These are phyloP conservation scores for Acronicta leporina DNA, from an alignment of 2,888 invertebrate species.

Conservation along the genomic window DNA sequence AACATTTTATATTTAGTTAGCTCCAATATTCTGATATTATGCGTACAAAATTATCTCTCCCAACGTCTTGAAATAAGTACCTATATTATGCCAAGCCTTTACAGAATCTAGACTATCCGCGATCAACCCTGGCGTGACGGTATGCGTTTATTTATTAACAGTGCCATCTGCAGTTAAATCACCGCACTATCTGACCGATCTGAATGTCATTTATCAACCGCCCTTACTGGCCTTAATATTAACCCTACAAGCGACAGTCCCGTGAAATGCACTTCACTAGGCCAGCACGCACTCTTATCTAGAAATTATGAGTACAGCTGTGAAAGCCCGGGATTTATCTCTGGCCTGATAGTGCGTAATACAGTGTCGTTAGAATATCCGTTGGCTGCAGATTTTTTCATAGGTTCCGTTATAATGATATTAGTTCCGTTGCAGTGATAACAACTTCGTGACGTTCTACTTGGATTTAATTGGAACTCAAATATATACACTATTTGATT, in stretches of 20 bases:
- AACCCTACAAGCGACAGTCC: slow-evolving; percentile 47
- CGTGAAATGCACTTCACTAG: slow-evolving; percentile 50
- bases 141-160: slow-evolving; percentile 45
- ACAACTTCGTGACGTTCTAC: too few relatives aligned
- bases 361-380: slow-evolving; percentile 50
- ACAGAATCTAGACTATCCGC: slow-evolving; percentile 26
- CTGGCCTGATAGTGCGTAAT: slow-evolving; percentile 45
- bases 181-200: slow-evolving; percentile 38
- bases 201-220: slow-evolving; percentile 38
- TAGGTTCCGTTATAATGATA: slow-evolving; percentile 27
- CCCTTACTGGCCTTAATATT: slow-evolving; percentile 48
- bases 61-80: neutral
- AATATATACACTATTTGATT: too few relatives aligned
- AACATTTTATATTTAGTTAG: neutral
- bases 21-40: too few relatives aligned
- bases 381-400: slow-evolving; percentile 32
- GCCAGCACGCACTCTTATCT: slow-evolving; percentile 53
- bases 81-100: neutral
- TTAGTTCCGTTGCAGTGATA: too few relatives aligned
- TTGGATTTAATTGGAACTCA: too few relatives aligned
- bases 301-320: slow-evolving; percentile 56
- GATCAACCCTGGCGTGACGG: slow-evolving; percentile 37
- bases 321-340: slow-evolving; percentile 54
- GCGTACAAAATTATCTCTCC: too few relatives aligned
- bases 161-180: slow-evolving; percentile 46